Conservation (phyloP, 2,797 vertebrate species). For the Eospalax fontanierii region DNA sequence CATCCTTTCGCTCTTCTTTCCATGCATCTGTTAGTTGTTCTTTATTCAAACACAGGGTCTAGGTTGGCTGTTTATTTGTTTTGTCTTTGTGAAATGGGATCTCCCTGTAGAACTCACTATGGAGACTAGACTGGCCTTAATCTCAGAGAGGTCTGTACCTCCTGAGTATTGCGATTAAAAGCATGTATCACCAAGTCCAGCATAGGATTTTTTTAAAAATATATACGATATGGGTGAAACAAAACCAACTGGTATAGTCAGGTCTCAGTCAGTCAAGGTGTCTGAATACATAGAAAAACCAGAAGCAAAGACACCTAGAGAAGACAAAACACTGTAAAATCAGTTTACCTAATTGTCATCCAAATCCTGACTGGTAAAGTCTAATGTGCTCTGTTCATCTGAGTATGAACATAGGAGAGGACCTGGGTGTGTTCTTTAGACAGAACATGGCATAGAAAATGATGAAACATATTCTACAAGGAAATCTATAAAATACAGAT, state of each 20-base stretch:
- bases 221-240: no score
- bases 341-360: background rate
- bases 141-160: background rate
- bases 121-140: background rate
- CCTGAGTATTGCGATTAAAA: background rate
- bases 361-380: background rate
- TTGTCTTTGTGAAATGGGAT: no score
- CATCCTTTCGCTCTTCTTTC: background rate
- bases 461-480: background rate
- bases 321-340: background rate
- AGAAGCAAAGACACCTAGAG: background rate
- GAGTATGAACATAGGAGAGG: background rate
- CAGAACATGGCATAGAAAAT: slow-evolving; percentile 51
- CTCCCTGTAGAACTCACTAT: no score
- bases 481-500: background rate
- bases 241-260: no score
- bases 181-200: no score
- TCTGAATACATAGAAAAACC: background rate
- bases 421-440: background rate
- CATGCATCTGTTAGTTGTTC: background rate
- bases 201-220: no score
- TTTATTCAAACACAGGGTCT: background rate
- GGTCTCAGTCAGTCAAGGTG: no score
- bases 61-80: no score
- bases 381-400: background rate